Base-by-base conservation (phyloP, 2,888 invertebrate species). In the Synanthedon formicaeformis region DNA sequence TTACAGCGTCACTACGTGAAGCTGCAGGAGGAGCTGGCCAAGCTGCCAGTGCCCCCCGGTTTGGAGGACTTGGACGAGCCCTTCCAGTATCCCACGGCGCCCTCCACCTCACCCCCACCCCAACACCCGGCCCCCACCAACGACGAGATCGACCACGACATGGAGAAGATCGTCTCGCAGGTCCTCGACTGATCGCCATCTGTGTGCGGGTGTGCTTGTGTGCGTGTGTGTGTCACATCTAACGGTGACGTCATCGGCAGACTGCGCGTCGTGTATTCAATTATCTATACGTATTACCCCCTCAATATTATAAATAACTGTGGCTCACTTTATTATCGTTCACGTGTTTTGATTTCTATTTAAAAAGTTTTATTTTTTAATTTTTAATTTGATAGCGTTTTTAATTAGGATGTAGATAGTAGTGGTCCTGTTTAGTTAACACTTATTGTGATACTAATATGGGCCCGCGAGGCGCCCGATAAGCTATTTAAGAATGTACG, bases 21-120 rank as follows among this genome's bases (percentile, higher is more conserved):
- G 71, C 85, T 97, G 58, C 92, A 95, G 65, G 96, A 96, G 76
- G 96, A 96, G 81, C 87, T 97, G 62, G 90, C 91, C 58, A 95
- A 95, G 83, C 88, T 97, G 74, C 91, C 92, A 67, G 92, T 94
- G 40, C 96, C 96, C 5, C 86, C 91, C 50, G 94, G 93, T 12
- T 79, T 94, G 51, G 92, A 93, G 75, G 93, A 93, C 66, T 77
- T 93, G 64, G 91, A 90, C 66, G 91, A 91, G 69, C 91, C 89
- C 13, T 83, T 86, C 79, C 67, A 66, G 70, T 71, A 83, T 69
- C 86, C 84, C 12, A 73, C 78, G 52, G 73, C 79, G 59, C 77
- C 74, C 50, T 40, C 67, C 40, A 57, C 68, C 52, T 59, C 58
- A 48, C 78, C 89, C 57, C 81, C 64, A 53, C 52, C 61, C 58